These are phyloP conservation scores for Cabera pusaria DNA, from an alignment of 2,888 invertebrate species.

Conservation along the genomic window DNA sequence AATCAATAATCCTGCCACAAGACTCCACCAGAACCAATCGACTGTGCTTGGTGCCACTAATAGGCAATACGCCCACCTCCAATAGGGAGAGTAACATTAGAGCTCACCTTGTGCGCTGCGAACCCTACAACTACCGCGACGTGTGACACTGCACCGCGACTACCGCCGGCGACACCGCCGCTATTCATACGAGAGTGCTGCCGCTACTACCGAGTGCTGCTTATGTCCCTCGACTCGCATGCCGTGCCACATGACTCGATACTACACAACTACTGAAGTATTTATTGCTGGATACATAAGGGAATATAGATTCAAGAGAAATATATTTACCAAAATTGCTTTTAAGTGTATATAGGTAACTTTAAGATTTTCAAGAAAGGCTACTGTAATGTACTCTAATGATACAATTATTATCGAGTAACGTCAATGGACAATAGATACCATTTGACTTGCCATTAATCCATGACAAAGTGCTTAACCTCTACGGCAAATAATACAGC, in stretches of 20 bases:
- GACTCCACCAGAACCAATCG: constrained; percentile 64
- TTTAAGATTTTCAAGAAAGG: constrained; percentile 81
- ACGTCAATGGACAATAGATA: constrained; percentile 83
- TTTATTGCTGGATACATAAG: constrained; percentile 83
- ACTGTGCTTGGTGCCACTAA: constrained; percentile 80
- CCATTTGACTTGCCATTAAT: constrained; percentile 78
- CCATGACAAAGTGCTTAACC: constrained; percentile 74
- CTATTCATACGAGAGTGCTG: constrained; percentile 2
- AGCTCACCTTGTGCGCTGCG: constrained; percentile 83
- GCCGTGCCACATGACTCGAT: constrained; percentile 65
- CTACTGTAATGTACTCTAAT: constrained; percentile 83
- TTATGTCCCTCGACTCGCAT: neutral
- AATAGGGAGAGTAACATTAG: constrained; percentile 82
- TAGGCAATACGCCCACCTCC: constrained; percentile 83
- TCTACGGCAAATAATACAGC: constrained; percentile 80
- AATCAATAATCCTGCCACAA: constrained; percentile 60
- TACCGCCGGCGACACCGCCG: constrained; percentile 12
- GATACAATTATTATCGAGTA: constrained; percentile 83
- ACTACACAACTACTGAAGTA: constrained; percentile 79
- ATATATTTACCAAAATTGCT: constrained; percentile 80
- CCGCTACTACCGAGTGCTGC: constrained; percentile 6
- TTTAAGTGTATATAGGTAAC: constrained; percentile 82
- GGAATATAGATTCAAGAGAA: constrained; percentile 82
- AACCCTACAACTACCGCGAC: constrained; percentile 64
- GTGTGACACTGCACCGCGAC: constrained; percentile 19